A percentile compares a stretch with the other conserved stretches of the same genome.
These are phyloP conservation scores for Lasioglossum pauxillum DNA, from an alignment of 2,888 invertebrate genomes.

Conservation along the genomic window DNA sequence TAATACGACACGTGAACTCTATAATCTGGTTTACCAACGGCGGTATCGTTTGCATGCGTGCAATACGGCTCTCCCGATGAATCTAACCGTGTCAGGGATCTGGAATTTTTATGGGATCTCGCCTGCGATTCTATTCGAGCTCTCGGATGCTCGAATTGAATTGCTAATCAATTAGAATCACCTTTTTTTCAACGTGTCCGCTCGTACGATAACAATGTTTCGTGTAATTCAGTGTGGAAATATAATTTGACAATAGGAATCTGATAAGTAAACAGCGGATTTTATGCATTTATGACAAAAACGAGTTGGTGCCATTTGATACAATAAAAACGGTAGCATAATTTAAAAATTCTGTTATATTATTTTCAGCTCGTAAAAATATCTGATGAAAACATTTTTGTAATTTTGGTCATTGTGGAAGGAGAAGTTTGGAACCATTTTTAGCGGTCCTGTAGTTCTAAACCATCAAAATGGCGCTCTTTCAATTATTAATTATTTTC, in stretches of 20 bases:
- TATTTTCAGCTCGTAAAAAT: no score
- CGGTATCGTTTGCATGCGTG: constrained; percentile 46
- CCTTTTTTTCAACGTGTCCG: not conserved
- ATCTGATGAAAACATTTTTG: no score
- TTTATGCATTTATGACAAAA: no score
- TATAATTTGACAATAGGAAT: not conserved
- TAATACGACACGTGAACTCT: constrained; percentile 73
- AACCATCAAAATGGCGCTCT: not conserved
- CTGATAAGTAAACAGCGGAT: not conserved
- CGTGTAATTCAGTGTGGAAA: not conserved
- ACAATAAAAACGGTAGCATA: no score
- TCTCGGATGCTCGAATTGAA: constrained; percentile 43
- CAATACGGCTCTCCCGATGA: constrained; percentile 39
- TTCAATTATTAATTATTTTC: no score
- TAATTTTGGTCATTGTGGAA: no score
- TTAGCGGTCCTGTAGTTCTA: no score
- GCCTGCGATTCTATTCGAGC: constrained; percentile 6
- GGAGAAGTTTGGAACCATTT: no score
- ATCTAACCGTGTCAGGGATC: constrained; percentile 60
- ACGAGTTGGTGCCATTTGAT: no score
- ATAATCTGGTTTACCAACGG: constrained; percentile 64
- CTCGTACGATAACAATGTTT: not conserved
- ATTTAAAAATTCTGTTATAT: no score
- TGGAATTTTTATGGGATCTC: constrained; percentile 57
- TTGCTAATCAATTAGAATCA: constrained; percentile 34